A percentile compares a stretch with the other conserved stretches of the same genome.
Conservation (phyloP, 2,797 vertebrate genomes). For the Argyrosomus regius region DNA sequence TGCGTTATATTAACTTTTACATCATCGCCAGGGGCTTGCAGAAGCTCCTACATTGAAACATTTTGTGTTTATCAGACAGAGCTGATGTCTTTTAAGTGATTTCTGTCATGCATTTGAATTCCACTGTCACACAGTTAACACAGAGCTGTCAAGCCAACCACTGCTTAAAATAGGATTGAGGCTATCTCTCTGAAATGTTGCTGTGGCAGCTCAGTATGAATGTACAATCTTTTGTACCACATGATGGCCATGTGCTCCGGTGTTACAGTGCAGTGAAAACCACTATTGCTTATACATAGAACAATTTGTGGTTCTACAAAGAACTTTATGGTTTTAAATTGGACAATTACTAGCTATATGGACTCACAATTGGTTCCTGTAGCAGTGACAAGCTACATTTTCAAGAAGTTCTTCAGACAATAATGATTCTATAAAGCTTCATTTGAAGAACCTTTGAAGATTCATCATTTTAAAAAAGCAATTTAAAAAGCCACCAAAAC, state of each 20-base stretch:
- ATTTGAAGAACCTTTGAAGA: conserved; percentile 34
- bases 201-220: conserved; percentile 50
- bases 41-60: conserved; percentile 2
- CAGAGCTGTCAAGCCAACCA: conserved; percentile 36
- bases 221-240: conserved; percentile 49
- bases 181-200: conserved; percentile 53
- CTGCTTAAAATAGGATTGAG: conserved; percentile 61
- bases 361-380: conserved; percentile 37
- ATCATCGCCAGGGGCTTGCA: not conserved
- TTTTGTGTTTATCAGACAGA: conserved; percentile 14
- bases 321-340: conserved; percentile 44
- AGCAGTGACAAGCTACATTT: not conserved
- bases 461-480: conserved; percentile 19
- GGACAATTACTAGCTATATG: conserved; percentile 38
- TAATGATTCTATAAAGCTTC: conserved; percentile 40
- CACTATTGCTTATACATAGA: conserved; percentile 44
- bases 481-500: conserved; percentile 52
- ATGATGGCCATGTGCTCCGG: conserved; percentile 47
- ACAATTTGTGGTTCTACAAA: conserved; percentile 48
- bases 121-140: conserved; percentile 21
- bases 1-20: not conserved
- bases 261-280: conserved; percentile 52
- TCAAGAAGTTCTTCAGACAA: conserved; percentile 29
- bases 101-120: conserved; percentile 49
- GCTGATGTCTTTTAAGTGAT: conserved; percentile 19